Conservation (phyloP, 2,797 vertebrate genomes). For the Bradypus variegatus region DNA sequence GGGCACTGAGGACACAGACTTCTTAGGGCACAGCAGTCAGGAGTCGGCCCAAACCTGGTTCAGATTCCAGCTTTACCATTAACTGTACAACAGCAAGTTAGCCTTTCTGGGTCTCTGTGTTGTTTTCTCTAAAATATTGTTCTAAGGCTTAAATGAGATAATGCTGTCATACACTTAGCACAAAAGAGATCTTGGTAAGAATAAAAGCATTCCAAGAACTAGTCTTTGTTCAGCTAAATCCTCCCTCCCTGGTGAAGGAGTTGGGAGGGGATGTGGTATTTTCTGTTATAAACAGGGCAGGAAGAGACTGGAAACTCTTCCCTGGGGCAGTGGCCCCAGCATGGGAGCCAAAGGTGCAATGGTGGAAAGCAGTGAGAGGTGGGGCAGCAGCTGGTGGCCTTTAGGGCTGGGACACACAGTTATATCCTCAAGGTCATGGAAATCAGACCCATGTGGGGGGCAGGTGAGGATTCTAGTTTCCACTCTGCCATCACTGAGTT, state of each 20-base stretch:
- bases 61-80: neutral
- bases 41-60: neutral
- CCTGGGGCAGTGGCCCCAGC: neutral
- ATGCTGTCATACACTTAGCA: neutral
- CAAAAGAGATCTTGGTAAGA: neutral
- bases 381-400: neutral
- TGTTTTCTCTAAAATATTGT: neutral
- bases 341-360: neutral
- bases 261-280: neutral
- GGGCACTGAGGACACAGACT: neutral
- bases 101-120: neutral
- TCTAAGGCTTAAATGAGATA: neutral
- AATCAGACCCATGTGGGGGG: neutral
- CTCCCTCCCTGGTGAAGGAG: neutral
- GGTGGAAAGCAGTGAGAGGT: neutral
- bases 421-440: neutral
- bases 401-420: neutral
- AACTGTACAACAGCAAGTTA: neutral
- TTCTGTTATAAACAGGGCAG: too few species aligned
- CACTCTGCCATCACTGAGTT: neutral
- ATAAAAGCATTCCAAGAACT: neutral
- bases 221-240: neutral
- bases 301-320: neutral
- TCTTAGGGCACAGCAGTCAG: neutral
- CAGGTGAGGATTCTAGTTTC: neutral